Evolutionary conservation across 1,140 invertebrate genomes (phyloP).

Genomic region (Diprion similis): DNA sequence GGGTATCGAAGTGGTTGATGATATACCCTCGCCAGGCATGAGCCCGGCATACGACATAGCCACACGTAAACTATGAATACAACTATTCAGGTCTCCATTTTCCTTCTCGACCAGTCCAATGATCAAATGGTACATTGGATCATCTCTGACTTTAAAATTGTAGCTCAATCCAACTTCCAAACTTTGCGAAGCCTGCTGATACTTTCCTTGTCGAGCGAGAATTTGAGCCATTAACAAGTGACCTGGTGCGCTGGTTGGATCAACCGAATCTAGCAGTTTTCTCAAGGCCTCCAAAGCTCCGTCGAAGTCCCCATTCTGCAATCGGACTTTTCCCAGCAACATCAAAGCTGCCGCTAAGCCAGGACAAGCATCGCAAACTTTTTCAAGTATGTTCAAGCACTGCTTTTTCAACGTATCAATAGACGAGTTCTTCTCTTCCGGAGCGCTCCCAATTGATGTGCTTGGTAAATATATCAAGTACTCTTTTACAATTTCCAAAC

Average conservation of each 20-base stretch:
- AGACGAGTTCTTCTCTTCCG: conserved; percentile 54
- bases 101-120: conserved; percentile 84
- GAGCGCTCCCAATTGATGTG: conserved; percentile 34
- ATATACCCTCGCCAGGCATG: conserved; percentile 23
- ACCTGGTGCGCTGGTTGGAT: conserved; percentile 80
- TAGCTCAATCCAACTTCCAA: conserved; percentile 89
- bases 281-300: conserved; percentile 72
- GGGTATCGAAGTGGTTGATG: conserved; percentile 54
- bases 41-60: conserved; percentile 68
- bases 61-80: conserved; percentile 76
- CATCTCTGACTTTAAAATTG: conserved; percentile 90
- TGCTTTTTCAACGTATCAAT: conserved; percentile 59
- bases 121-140: conserved; percentile 89
- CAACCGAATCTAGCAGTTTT: conserved; percentile 75
- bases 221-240: conserved; percentile 91
- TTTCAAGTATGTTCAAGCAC: conserved; percentile 74
- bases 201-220: conserved; percentile 75
- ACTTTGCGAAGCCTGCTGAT: conserved; percentile 80
- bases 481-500: conserved; percentile 80
- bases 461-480: conserved; percentile 79
- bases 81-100: conserved; percentile 74
- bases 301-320: conserved; percentile 77
- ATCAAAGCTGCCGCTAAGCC: conserved; percentile 78
- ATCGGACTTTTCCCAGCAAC: conserved; percentile 81
- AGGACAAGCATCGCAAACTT: conserved; percentile 81